Evolutionary conservation across 2,888 invertebrate species (phyloP).

Genomic region (Zygogramma bicolorata): DNA sequence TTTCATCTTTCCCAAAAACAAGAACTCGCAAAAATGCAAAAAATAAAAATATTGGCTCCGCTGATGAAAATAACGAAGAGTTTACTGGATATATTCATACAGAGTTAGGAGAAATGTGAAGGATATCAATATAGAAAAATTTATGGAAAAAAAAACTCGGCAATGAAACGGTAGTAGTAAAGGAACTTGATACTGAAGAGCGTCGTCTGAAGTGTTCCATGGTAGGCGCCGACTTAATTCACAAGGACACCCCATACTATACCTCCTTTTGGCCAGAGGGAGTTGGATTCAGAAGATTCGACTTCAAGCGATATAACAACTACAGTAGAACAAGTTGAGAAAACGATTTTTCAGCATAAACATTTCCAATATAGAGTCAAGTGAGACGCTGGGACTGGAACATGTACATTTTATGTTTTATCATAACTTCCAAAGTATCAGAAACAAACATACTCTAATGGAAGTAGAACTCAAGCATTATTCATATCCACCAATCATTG

Average conservation of each 20-base stretch:
- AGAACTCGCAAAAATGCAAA: not conserved
- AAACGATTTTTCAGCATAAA: not conserved
- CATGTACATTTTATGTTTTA: not conserved
- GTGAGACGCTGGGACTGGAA: not conserved
- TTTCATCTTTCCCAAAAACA: not conserved
- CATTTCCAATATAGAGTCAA: not conserved
- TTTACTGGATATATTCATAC: not conserved
- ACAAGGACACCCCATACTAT: no score
- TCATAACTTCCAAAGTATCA: not conserved
- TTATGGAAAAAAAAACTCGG: not conserved
- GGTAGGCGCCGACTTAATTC: no score
- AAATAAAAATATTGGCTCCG: not conserved
- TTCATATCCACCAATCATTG: not conserved
- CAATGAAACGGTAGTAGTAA: not conserved
- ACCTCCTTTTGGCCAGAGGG: not conserved
- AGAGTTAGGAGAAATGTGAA: not conserved
- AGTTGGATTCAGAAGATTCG: not conserved
- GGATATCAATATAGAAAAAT: not conserved
- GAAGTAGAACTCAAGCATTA: not conserved
- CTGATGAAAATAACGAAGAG: not conserved
- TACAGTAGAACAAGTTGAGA: not conserved
- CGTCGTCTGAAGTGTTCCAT: not conserved
- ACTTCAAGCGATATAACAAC: not conserved
- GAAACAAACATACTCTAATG: not conserved
- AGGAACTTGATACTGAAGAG: not conserved